phyloP scores from a whole-genome alignment of 2,113 vertebrate genomes.

The Corvus hawaiiensis region DNA sequence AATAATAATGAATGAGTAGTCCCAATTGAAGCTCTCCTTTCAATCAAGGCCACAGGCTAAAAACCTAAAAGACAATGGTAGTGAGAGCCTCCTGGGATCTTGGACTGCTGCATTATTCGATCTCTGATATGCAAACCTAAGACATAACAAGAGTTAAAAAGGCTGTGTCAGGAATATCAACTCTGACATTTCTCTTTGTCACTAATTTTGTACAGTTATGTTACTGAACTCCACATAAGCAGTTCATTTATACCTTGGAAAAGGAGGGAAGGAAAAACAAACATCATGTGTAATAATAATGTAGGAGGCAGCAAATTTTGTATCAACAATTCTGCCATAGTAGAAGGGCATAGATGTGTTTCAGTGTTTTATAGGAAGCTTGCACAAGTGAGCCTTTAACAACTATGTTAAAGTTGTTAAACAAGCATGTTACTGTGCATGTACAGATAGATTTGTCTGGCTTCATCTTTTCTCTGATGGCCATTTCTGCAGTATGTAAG shows the following conservation, averaged over 20 bases:
- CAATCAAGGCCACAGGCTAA: constrained; percentile 36
- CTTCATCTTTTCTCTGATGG: background rate
- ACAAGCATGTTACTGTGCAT: background rate
- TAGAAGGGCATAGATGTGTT: background rate
- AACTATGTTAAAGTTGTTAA: too few relatives aligned
- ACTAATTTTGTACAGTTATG: constrained; percentile 46
- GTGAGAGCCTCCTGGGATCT: constrained; percentile 16
- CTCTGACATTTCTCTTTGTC: constrained; percentile 54
- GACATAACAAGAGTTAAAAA: constrained; percentile 40
- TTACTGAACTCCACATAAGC: constrained; percentile 24
- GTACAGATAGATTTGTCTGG: background rate
- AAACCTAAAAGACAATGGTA: constrained; percentile 41
- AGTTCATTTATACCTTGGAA: constrained; percentile 35
- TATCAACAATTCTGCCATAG: background rate
- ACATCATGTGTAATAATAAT: background rate
- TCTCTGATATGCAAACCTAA: constrained; percentile 25
- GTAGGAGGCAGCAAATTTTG: background rate
- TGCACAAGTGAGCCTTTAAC: background rate
- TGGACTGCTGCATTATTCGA: constrained; percentile 52
- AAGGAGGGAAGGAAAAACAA: background rate
- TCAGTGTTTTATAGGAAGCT: background rate
- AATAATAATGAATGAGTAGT: background rate
- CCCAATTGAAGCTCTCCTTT: constrained; percentile 17
- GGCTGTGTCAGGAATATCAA: constrained; percentile 25
- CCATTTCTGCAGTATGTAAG: background rate